These are phyloP conservation scores for Euclidia mi DNA, from an alignment of 2,888 invertebrate species.

Conservation along the genomic window DNA sequence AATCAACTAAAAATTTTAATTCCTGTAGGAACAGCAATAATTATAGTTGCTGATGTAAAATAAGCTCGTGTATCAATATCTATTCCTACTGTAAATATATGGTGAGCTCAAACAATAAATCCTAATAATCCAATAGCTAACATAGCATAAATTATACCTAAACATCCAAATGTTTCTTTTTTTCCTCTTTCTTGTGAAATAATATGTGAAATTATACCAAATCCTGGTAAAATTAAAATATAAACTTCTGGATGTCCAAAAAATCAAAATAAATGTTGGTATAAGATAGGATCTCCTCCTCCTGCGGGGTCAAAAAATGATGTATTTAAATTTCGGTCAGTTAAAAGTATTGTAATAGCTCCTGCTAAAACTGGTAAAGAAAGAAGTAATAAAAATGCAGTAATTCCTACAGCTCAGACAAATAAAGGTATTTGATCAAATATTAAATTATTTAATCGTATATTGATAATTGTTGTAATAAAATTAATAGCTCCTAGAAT, in stretches of 20 bases:
- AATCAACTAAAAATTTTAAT: constrained; percentile 95
- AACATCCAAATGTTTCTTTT: constrained; percentile 92
- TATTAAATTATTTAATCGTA: constrained; percentile 90
- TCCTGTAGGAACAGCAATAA: constrained; percentile 96
- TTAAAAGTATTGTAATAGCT: constrained; percentile 94
- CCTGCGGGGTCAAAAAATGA: constrained; percentile 95
- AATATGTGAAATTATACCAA: constrained; percentile 95
- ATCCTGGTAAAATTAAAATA: constrained; percentile 95
- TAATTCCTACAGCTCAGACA: constrained; percentile 92
- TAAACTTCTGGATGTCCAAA: constrained; percentile 97
- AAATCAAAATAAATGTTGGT: constrained; percentile 96
- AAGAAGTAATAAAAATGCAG: constrained; percentile 89
- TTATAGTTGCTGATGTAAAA: constrained; percentile 95
- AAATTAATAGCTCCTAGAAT: constrained; percentile 95
- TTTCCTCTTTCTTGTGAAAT: constrained; percentile 93
- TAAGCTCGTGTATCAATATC: constrained; percentile 96
- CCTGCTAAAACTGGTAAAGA: constrained; percentile 94
- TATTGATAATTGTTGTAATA: constrained; percentile 94
- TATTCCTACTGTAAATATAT: constrained; percentile 96
- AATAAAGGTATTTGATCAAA: constrained; percentile 93
- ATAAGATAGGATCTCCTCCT: constrained; percentile 95
- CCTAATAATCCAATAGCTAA: constrained; percentile 94
- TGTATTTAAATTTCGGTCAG: constrained; percentile 95
- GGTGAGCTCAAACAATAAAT: constrained; percentile 96
- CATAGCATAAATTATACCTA: constrained; percentile 96